Evolutionary conservation across 30 jellyfish, hydroid and myxozoan species (phyloP).

Genomic region (Cassiopea xamachana): DNA sequence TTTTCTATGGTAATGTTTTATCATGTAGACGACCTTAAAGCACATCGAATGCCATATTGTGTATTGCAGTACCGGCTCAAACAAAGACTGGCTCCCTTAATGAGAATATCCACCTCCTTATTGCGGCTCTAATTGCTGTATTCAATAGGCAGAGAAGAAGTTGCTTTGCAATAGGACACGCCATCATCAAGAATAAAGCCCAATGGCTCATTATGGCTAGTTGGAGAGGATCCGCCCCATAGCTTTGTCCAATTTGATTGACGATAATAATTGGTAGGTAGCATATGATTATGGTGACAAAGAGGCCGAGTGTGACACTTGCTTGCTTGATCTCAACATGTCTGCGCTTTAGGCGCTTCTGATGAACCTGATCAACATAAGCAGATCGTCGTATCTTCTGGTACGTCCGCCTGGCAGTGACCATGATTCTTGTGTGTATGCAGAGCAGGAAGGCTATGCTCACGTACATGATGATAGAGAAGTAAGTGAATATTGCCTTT

Average conservation of each 20-base stretch:
- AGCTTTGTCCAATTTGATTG: slow-evolving; percentile 2
- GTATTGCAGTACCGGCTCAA: not conserved
- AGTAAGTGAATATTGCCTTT: slow-evolving; percentile 12
- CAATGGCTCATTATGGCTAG: slow-evolving; percentile 30
- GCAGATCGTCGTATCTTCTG: slow-evolving; percentile 39
- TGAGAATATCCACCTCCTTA: slow-evolving; percentile 37
- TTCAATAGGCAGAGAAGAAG: slow-evolving; percentile 64
- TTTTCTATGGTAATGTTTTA: too few relatives aligned
- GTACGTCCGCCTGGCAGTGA: slow-evolving; percentile 51
- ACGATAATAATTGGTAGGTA: slow-evolving; percentile 58
- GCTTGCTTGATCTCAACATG: slow-evolving; percentile 72
- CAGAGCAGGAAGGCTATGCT: slow-evolving; percentile 41
- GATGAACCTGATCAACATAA: slow-evolving; percentile 11
- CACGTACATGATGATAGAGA: slow-evolving; percentile 50
- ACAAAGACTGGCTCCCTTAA: slow-evolving; percentile 22
- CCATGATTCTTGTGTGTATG: slow-evolving; percentile 62
- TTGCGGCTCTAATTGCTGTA: slow-evolving; percentile 69
- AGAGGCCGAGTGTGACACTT: slow-evolving; percentile 58
- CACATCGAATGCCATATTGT: not conserved
- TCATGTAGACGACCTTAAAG: too few relatives aligned
- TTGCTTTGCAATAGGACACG: slow-evolving; percentile 68
- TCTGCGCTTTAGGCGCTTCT: slow-evolving; percentile 38
- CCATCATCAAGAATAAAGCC: slow-evolving; percentile 61
- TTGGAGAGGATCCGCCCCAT: not conserved
- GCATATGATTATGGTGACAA: slow-evolving; percentile 56